Evolutionary conservation across 2,797 vertebrate genomes (phyloP).

Genomic region (Rallus crepitans): DNA sequence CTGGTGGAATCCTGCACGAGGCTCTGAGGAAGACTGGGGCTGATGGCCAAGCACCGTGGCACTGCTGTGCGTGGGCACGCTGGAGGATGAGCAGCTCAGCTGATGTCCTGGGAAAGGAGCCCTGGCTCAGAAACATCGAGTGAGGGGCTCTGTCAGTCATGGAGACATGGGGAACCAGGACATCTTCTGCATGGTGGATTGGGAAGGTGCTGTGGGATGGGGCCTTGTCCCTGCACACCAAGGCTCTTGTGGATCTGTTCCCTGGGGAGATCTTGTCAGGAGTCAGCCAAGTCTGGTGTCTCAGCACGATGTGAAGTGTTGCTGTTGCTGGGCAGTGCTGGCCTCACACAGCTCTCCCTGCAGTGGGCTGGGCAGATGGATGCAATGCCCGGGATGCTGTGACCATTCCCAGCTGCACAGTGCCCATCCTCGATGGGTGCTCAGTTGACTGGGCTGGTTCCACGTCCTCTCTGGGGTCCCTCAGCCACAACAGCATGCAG

Average conservation of each 20-base stretch:
- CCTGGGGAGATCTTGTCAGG: accelerated
- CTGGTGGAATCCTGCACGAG: not conserved
- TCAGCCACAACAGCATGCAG: not conserved
- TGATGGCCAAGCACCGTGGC: not conserved
- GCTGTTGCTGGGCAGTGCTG: not conserved
- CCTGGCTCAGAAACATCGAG: not conserved
- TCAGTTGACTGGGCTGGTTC: not conserved
- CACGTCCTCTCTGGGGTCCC: not conserved
- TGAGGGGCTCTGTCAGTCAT: not conserved
- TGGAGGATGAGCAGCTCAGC: not conserved
- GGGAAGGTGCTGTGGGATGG: not conserved
- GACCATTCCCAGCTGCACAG: not conserved
- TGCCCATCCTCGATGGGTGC: not conserved
- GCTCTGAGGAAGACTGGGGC: not conserved
- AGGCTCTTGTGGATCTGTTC: not conserved
- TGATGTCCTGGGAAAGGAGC: not conserved
- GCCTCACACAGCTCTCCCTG: accelerated
- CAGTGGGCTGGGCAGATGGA: accelerated
- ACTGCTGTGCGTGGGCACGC: not conserved
- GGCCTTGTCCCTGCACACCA: not conserved
- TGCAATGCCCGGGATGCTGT: not conserved
- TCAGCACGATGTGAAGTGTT: accelerated
- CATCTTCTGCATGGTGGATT: accelerated
- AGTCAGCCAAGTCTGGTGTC: not conserved
- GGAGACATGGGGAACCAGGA: not conserved